Percentiles rank a stretch among this genome's conserved stretches.
phyloP scores from a whole-genome alignment of 1,140 invertebrate species.

The Zaprionus capensis region DNA sequence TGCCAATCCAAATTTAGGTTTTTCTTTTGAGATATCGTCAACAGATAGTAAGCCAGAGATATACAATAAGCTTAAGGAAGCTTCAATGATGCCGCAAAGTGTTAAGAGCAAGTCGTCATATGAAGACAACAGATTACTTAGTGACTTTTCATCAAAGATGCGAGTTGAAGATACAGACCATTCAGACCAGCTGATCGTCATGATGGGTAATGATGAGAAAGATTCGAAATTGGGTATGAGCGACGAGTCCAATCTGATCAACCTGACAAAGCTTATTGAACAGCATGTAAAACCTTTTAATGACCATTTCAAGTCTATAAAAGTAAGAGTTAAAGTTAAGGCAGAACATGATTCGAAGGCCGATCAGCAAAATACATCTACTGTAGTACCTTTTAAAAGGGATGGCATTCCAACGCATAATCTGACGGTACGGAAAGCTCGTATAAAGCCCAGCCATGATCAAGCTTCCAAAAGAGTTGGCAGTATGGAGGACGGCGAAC shows the following conservation, averaged over 20 bases:
- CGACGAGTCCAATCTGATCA: neutral
- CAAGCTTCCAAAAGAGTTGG: neutral
- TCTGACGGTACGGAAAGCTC: neutral
- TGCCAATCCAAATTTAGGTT: conserved; percentile 2
- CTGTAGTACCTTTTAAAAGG: neutral
- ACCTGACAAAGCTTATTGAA: conserved; percentile 6
- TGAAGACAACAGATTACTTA: neutral
- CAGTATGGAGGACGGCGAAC: neutral
- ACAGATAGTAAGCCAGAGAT: conserved; percentile 5
- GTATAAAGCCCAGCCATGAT: neutral
- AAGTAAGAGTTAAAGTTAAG: conserved; percentile 17
- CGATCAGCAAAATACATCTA: neutral
- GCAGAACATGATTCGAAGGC: neutral
- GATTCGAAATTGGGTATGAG: neutral
- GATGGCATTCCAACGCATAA: neutral
- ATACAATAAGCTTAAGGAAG: conserved; percentile 9
- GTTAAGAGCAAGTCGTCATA: neutral
- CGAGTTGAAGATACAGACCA: no score
- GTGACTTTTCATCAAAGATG: neutral
- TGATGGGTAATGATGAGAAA: neutral
- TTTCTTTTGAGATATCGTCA: conserved; percentile 19
- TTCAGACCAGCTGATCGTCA: neutral
- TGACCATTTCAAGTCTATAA: conserved; percentile 25
- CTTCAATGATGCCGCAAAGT: neutral
- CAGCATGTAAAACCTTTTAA: conserved; percentile 9